These are phyloP conservation scores for Hirudo medicinalis DNA, from an alignment of 1,140 invertebrate species.

Conservation along the genomic window DNA sequence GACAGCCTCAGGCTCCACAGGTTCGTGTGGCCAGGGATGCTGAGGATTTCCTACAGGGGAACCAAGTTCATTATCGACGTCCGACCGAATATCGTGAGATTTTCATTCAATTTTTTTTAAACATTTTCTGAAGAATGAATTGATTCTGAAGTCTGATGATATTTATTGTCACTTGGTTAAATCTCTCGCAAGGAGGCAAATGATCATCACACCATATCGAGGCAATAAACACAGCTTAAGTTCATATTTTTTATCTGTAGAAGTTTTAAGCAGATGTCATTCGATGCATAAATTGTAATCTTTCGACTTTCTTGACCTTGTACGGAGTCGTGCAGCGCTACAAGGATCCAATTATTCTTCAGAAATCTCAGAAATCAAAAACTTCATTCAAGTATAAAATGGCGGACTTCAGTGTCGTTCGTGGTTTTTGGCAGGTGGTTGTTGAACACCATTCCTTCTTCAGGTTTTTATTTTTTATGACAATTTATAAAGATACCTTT, in stretches of 20 bases:
- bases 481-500: neutral
- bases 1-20: conserved; percentile 89
- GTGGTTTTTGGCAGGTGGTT: conserved; percentile 95
- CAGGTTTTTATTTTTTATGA: conserved; percentile 48
- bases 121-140: too few relatives aligned
- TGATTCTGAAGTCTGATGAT: too few relatives aligned
- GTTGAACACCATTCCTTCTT: conserved; percentile 99
- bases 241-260: too few relatives aligned
- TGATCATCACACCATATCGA: too few relatives aligned
- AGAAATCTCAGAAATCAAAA: neutral
- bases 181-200: too few relatives aligned
- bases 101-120: too few relatives aligned
- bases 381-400: conserved; percentile 77
- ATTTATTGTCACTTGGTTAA: too few relatives aligned
- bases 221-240: too few relatives aligned
- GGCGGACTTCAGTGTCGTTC: conserved; percentile 81
- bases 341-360: neutral
- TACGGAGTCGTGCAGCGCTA: neutral
- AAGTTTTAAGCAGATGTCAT: neutral
- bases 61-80: conserved; percentile 94
- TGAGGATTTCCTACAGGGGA: conserved; percentile 96
- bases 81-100: too few relatives aligned
- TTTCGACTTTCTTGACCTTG: neutral
- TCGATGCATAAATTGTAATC: neutral
- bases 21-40: conserved; percentile 91